phyloP scores from a whole-genome alignment of 1,140 invertebrate species.

The Tetraneura akinire region DNA sequence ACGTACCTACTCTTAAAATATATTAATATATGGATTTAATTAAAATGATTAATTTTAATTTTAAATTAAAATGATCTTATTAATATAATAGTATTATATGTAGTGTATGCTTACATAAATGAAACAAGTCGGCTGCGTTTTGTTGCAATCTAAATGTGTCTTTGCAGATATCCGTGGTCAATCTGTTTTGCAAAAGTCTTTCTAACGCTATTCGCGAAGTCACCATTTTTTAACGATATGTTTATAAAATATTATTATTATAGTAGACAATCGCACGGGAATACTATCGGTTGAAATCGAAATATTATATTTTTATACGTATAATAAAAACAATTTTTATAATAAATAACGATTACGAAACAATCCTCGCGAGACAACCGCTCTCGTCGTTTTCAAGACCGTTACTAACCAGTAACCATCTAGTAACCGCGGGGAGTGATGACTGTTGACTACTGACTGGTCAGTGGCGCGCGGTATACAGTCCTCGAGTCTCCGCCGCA shows the following conservation, averaged over 20 bases:
- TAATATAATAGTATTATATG: too few species aligned
- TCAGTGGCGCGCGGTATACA: slow-evolving; percentile 19
- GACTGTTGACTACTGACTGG: not conserved
- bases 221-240: not conserved
- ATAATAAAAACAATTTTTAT: too few species aligned
- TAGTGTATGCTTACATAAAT: slow-evolving; percentile 24
- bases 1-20: too few species aligned
- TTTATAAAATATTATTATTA: too few species aligned
- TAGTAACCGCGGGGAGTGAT: too few species aligned
- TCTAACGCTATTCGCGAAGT: slow-evolving; percentile 30
- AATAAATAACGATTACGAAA: not conserved
- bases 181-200: slow-evolving; percentile 27
- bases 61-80: too few species aligned
- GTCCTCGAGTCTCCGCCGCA: slow-evolving; percentile 13
- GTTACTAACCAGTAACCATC: too few species aligned
- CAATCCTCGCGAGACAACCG: not conserved
- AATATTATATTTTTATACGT: too few species aligned
- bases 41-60: too few species aligned
- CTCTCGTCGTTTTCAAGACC: slow-evolving; percentile 6
- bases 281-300: too few species aligned
- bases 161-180: slow-evolving; percentile 4
- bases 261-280: too few species aligned
- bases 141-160: not conserved
- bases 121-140: slow-evolving; percentile 1
- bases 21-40: too few species aligned